These are phyloP conservation scores for Glandiceps talaboti DNA, from an alignment of 53 echinoderm and acorn worm species.

Conservation along the genomic window DNA sequence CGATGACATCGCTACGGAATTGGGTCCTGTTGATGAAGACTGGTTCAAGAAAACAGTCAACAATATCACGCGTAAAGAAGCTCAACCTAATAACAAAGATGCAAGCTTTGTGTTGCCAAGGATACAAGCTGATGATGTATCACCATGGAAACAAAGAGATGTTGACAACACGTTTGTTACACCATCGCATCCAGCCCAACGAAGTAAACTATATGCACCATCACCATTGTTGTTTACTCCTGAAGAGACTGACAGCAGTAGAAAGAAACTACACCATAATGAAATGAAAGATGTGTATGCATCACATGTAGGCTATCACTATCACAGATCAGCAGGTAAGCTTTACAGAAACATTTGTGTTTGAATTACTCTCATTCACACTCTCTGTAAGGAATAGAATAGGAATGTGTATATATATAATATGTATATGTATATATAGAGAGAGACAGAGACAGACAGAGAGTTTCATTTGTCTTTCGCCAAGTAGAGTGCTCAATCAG, in stretches of 20 bases:
- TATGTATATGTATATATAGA: no score
- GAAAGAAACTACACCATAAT: background rate
- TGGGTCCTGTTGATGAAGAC: conserved; percentile 29
- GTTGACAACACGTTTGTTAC: background rate
- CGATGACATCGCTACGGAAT: background rate
- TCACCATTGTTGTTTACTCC: background rate
- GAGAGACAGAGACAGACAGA: no score
- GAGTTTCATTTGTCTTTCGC: no score
- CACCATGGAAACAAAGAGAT: background rate
- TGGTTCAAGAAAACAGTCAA: conserved; percentile 29
- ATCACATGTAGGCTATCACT: background rate
- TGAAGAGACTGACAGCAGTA: background rate
- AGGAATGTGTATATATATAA: no score
- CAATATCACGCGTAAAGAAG: conserved; percentile 6
- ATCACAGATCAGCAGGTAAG: no score
- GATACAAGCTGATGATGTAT: background rate
- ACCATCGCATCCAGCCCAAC: background rate
- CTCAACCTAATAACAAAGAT: background rate
- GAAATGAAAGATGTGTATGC: background rate
- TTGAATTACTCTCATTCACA: no score
- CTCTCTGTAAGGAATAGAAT: no score
- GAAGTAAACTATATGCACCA: background rate
- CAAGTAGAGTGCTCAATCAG: no score
- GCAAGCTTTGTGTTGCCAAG: background rate
- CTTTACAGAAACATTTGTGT: no score